Base-by-base conservation (phyloP, 2,888 invertebrate species). In the Gari tellinella region DNA sequence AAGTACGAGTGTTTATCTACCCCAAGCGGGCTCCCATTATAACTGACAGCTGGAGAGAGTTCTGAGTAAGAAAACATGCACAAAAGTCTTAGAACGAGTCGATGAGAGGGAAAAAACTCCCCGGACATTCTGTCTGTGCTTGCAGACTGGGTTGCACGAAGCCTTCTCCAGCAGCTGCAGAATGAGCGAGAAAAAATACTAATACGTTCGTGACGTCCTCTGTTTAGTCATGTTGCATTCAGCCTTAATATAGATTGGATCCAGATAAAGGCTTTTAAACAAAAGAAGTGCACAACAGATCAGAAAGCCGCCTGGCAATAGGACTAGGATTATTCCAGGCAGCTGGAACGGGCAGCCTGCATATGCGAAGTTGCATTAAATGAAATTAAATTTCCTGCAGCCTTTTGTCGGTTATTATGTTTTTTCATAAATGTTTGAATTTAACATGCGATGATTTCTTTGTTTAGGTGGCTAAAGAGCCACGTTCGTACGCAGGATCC, bases 1-100 rank as follows among this genome's bases (percentile, higher is more conserved):
- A 68, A 57, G 58, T 46, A 41, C 73, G 72, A 68, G 78, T 83
- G 80, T 81, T 83, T 83, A 83, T 83, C 81, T 83, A 81, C 78
- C 72, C 66, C 60, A 67, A 66, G 73, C 65, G 62, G 70, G 68
- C 72, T 62, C 60, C 56, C 49, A 64, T 76, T 76, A 75, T 52
- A 25, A 63, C 26, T 25, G 55, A 26, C 64, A 64, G 72, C 66
- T 72, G 72, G 31, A 55, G 25, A n/a, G 37, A 53, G 31, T 53
- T 45, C 46, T 10, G n/a, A 15, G 46, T 40, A 45, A 23, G 48
- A 55, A 55, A 46, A 64, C 55, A 55, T 46, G 41, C 43, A 55
- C 25, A n/a, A 46, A 45, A 25, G 31, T 64, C 40, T 15, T 5
- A 12, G 52, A 43, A 43, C 38, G 52, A 46, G 45, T 53, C 55